Evolutionary conservation across 1,140 invertebrate genomes (phyloP).

Genomic region (Caenorhabditis briggsae): DNA sequence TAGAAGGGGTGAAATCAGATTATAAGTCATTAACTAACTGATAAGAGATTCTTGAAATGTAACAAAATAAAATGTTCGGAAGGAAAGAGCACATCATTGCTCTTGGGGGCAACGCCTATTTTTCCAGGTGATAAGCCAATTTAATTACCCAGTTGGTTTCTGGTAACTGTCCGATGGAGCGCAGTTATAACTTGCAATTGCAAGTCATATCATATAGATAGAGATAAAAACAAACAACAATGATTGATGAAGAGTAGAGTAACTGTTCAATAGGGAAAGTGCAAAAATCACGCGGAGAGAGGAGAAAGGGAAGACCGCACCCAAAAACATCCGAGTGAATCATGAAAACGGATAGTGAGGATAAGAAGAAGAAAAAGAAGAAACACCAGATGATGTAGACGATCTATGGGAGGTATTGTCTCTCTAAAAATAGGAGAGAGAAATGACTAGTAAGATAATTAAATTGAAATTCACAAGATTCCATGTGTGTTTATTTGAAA

Average conservation of each 20-base stretch:
- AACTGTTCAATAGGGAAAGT: constrained; percentile 42
- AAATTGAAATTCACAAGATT: constrained; percentile 20
- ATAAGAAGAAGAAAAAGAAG: background rate
- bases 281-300: constrained; percentile 39
- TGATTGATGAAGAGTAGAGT: constrained; percentile 16
- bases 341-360: constrained; percentile 46
- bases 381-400: constrained; percentile 27
- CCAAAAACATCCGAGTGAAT: constrained; percentile 48
- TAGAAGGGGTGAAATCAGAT: constrained; percentile 1
- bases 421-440: background rate
- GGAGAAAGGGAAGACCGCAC: constrained; percentile 1
- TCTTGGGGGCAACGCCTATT: constrained; percentile 33
- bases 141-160: background rate
- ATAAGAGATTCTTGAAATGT: background rate
- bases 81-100: constrained; percentile 27
- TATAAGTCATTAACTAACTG: constrained; percentile 11
- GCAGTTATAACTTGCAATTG: background rate
- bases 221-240: constrained; percentile 46
- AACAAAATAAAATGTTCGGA: background rate
- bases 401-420: constrained; percentile 29
- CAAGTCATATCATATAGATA: background rate
- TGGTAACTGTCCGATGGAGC: background rate
- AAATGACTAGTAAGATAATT: constrained; percentile 28
- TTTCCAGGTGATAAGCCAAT: constrained; percentile 13
- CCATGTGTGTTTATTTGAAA: constrained; percentile 2